Conservation (phyloP, 2,888 invertebrate species). For the Globia sparganii region DNA sequence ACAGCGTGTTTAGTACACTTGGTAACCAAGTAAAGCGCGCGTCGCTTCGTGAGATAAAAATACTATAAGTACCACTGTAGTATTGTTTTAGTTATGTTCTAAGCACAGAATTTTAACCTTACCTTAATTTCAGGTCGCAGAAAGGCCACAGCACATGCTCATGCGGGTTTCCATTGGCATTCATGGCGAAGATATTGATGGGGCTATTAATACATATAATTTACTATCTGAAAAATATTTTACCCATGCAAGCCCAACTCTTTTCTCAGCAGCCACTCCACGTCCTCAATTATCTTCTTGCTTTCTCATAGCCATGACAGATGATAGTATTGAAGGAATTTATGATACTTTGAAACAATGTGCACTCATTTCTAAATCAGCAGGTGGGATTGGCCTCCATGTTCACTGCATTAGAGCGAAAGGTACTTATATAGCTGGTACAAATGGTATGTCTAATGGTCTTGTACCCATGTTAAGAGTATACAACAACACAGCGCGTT, state of each 20-base stretch:
- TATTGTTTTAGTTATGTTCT: background rate
- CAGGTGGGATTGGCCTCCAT: constrained; percentile 99
- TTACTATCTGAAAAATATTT: constrained; percentile 98
- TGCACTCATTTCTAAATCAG: constrained; percentile 98
- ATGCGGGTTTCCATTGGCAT: constrained; percentile 99
- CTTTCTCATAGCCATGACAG: constrained; percentile 97
- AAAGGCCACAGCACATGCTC: constrained; percentile 99
- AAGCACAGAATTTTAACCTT: background rate
- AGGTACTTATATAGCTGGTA: constrained; percentile 97
- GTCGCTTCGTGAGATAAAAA: too few relatives aligned
- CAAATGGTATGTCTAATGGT: constrained; percentile 98
- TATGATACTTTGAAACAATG: constrained; percentile 97
- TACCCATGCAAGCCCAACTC: constrained; percentile 99
- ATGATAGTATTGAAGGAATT: constrained; percentile 98
- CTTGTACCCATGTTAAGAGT: constrained; percentile 98
- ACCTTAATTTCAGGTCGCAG: constrained; percentile 91
- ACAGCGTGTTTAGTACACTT: background rate
- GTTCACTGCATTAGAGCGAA: constrained; percentile 98
- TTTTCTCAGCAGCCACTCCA: constrained; percentile 98
- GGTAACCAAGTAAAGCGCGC: background rate
- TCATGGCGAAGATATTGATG: constrained; percentile 97
- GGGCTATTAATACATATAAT: constrained; percentile 98
- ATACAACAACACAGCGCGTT: constrained; percentile 98
- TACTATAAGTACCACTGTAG: background rate
- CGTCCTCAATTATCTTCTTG: constrained; percentile 98